Base-by-base conservation (phyloP, 2,797 vertebrate species). In the Cossypha dichroa region DNA sequence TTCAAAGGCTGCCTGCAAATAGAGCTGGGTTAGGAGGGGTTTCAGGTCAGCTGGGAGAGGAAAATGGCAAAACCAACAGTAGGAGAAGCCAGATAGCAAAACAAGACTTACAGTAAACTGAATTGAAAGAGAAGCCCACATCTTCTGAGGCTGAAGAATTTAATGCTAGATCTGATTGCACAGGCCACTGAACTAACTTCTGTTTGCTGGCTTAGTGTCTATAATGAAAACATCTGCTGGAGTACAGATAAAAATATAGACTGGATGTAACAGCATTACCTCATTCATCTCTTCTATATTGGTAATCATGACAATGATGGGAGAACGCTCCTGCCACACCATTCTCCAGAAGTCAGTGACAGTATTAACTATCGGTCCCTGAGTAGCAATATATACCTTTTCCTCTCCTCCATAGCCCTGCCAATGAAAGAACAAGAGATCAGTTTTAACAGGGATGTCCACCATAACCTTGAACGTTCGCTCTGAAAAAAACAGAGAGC, bases 231-330 rank as follows among this genome's bases (percentile, higher is more conserved):
- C 33, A 85, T 5, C 36, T 69, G 38, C 66, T 76, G 45, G 13
- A 82, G 21, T 23, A 90, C 13, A 86, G 43, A 85, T 41, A 78
- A 72, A 91, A 92, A 75, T 55, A 81, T 4, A 86, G 64, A 69
- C 64, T 80, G 45, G 26, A 91, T 26, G 33, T 76, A 93, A 83
- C 29, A 90, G 5, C 77, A 97, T 97, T 97, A 99, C 99, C 99
- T 99, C 99, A 6, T 99, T 99, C 97, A 99, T 99, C 97, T 99
- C 99, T 96, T 99, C 99, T 91, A 99, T 99, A 97, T 99, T 99
- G 95, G 99, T 99, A 98, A 99, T 99, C 99, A 99, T 99, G 96
- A 99, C 99, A 72, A 99, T 99, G 96, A 99, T 99, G 80, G 99
- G 99, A 38, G 98, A 98, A 83, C 94, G 98, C 95, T 99, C 99